Evolutionary conservation across 2,113 vertebrate genomes (phyloP).

Genomic region (Nematolebias whitei): DNA sequence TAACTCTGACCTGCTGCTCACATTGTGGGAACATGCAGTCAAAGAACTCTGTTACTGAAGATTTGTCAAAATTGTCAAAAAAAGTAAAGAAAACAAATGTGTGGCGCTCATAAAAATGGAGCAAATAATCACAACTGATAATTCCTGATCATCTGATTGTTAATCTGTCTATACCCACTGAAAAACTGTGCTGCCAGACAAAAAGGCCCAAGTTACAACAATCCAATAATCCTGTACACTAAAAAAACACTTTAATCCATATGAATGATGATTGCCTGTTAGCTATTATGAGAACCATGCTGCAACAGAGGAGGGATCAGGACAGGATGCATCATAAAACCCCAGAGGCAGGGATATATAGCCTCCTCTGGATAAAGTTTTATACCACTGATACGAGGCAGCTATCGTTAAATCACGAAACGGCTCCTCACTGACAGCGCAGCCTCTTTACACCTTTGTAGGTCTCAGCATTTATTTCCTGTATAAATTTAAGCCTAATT

Average conservation of each 20-base stretch:
- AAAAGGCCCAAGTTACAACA: not conserved
- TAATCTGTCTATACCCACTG: not conserved
- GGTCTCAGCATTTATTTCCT: slow-evolving; percentile 22
- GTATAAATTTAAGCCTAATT: slow-evolving; percentile 18
- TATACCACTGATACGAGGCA: not conserved
- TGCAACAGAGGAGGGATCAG: not conserved
- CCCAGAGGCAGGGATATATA: not conserved
- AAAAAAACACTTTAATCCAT: no score
- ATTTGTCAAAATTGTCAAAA: no score
- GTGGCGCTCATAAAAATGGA: no score
- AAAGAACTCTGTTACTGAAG: no score
- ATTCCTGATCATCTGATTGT: not conserved
- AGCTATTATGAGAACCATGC: not conserved
- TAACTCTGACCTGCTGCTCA: no score
- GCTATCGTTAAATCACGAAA: not conserved
- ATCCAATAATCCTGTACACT: not conserved
- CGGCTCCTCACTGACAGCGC: not conserved
- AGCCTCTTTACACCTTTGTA: slow-evolving; percentile 20
- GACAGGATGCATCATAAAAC: not conserved
- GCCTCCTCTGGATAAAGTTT: not conserved
- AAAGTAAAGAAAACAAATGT: no score
- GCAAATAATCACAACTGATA: no score
- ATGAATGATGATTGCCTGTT: not conserved
- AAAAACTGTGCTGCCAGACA: not conserved
- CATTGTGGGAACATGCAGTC: no score